Conservation (phyloP, 92 coral and sea anemone species). For the Palythoa caribaeorum region DNA sequence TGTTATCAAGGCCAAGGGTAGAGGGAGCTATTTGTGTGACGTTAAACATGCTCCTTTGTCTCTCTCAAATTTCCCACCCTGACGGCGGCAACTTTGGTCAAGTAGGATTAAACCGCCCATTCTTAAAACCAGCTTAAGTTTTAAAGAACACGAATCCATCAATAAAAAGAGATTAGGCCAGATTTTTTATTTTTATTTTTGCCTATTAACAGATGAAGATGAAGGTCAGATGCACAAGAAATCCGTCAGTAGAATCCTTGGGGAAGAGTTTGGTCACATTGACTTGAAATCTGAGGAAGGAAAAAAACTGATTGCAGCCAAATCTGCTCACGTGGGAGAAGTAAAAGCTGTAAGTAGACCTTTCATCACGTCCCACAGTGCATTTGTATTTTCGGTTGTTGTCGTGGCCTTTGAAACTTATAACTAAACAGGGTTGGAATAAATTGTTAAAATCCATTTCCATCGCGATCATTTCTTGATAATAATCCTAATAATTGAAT, state of each 20-base stretch:
- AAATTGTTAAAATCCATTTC: too few species aligned
- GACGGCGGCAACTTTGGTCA: too few species aligned
- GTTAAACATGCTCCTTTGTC: too few species aligned
- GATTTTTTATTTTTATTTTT: not conserved
- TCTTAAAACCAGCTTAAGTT: too few species aligned
- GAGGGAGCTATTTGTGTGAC: not conserved
- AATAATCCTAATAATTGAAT: too few species aligned
- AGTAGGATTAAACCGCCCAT: too few species aligned
- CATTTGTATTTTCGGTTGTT: not conserved
- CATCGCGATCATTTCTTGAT: too few species aligned
- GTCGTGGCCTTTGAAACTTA: not conserved
- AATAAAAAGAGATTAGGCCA: not conserved
- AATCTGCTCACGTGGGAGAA: slow-evolving; percentile 86
- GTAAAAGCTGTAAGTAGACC: slow-evolving; percentile 61
- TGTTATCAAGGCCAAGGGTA: not conserved
- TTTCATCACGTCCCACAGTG: not conserved
- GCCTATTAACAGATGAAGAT: not conserved
- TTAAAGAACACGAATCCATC: too few species aligned
- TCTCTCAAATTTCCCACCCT: too few species aligned
- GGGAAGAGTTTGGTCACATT: slow-evolving; percentile 82
- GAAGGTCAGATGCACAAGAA: not conserved
- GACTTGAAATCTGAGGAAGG: slow-evolving; percentile 84
- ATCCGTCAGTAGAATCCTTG: slow-evolving; percentile 64
- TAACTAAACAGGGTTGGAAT: too few species aligned
- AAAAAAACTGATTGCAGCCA: slow-evolving; percentile 76